These are phyloP conservation scores for Macrosoma leucophasiata DNA, from an alignment of 2,888 invertebrate species.

Conservation along the genomic window DNA sequence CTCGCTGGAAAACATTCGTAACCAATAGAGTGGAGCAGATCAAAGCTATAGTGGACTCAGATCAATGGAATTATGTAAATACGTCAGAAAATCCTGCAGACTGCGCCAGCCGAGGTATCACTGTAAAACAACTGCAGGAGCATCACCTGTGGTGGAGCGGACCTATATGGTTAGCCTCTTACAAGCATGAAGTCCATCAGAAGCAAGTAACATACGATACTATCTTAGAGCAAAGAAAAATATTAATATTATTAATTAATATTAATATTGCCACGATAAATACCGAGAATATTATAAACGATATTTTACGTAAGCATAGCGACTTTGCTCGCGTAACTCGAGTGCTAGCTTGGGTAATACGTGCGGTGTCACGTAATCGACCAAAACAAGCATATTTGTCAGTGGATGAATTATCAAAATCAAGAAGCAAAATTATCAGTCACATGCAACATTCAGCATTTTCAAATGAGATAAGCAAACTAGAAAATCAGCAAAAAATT, in stretches of 20 bases:
- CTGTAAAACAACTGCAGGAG: slow-evolving; percentile 8
- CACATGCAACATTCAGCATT: slow-evolving; percentile 4
- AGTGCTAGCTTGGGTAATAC: slow-evolving; percentile 6
- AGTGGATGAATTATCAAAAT: slow-evolving; percentile 5
- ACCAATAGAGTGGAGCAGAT: slow-evolving; percentile 15
- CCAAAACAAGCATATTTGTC: slow-evolving; percentile 2
- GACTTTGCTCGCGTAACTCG: neutral
- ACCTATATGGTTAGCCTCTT: too few relatives aligned
- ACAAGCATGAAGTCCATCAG: too few relatives aligned
- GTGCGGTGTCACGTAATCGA: neutral
- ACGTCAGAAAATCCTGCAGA: slow-evolving; percentile 20
- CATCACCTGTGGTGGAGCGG: neutral
- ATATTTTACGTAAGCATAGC: slow-evolving; percentile 4
- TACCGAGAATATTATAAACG: slow-evolving; percentile 1
- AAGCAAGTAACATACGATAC: too few relatives aligned
- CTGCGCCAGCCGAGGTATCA: slow-evolving; percentile 18
- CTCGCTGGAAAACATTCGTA: slow-evolving; percentile 15
- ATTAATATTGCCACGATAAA: too few relatives aligned
- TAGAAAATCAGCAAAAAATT: slow-evolving; percentile 2
- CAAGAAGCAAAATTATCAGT: neutral
- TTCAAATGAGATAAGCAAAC: slow-evolving; percentile 3
- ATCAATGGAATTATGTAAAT: slow-evolving; percentile 10
- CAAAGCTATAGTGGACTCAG: slow-evolving; percentile 4
- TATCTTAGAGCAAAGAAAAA: neutral
- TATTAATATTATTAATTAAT: slow-evolving; percentile 1